Evolutionary conservation across 2,888 invertebrate species (phyloP).

Genomic region (Rambutsinella grinnellia): DNA sequence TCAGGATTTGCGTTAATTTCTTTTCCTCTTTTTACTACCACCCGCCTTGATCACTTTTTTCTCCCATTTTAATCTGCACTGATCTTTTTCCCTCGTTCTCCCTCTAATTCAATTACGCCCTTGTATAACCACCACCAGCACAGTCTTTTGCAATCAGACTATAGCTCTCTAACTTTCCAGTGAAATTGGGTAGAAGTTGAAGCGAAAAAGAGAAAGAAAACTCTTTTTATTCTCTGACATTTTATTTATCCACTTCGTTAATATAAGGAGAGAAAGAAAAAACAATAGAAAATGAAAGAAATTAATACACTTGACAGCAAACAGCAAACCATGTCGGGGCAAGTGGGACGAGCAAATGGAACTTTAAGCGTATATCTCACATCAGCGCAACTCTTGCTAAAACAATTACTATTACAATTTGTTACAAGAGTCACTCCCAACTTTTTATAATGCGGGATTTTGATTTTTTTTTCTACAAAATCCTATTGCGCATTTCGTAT

Average conservation of each 20-base stretch:
- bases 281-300: conserved; percentile 26
- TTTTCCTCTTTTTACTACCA: conserved; percentile 66
- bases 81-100: conserved; percentile 56
- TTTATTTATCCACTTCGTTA: conserved; percentile 6
- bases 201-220: too few species aligned
- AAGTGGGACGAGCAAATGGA: neutral
- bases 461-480: too few species aligned
- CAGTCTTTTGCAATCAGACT: conserved; percentile 22
- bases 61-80: conserved; percentile 66
- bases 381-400: conserved; percentile 10
- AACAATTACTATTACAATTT: conserved; percentile 44
- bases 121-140: conserved; percentile 52
- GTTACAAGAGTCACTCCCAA: conserved; percentile 10
- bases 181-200: neutral
- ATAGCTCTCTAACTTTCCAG: too few species aligned
- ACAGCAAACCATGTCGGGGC: neutral
- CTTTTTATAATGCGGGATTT: neutral
- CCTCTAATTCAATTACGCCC: conserved; percentile 66
- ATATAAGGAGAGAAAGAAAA: conserved; percentile 22
- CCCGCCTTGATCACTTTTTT: conserved; percentile 67
- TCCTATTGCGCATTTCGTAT: neutral
- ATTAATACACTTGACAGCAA: conserved; percentile 52
- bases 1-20: conserved; percentile 67
- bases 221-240: neutral
- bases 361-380: neutral